phyloP scores from a whole-genome alignment of 1,140 invertebrate genomes.

The Yoshiicerus persimilis region DNA sequence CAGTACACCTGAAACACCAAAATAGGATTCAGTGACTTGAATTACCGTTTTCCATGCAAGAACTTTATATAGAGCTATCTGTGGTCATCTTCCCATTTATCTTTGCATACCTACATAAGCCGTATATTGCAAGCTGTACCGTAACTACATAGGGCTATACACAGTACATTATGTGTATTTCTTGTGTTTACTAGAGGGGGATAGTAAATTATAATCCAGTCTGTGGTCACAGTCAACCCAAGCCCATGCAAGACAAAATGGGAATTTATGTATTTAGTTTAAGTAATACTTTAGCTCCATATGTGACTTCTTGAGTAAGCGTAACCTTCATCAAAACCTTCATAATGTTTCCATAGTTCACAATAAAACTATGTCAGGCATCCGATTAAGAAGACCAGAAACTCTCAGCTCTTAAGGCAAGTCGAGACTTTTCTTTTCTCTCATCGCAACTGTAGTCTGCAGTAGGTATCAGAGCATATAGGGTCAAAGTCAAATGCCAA shows the following conservation, averaged over 20 bases:
- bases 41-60: background rate
- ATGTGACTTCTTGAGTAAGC: background rate
- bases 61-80: background rate
- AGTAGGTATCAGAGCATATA: too few relatives aligned
- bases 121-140: too few relatives aligned
- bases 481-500: background rate
- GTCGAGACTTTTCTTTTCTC: background rate
- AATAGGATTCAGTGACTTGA: background rate
- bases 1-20: background rate
- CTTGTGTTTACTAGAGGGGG: background rate
- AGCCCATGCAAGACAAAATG: background rate
- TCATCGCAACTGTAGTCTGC: background rate
- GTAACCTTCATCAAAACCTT: background rate
- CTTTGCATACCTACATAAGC: background rate
- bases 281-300: background rate
- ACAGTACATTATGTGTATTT: background rate
- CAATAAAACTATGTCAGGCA: slow-evolving; percentile 4
- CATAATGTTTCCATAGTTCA: slow-evolving; percentile 14
- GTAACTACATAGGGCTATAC: background rate
- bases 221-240: background rate
- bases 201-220: background rate
- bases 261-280: background rate
- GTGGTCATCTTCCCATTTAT: background rate
- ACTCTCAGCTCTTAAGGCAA: background rate
- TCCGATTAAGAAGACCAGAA: background rate